Evolutionary conservation across 2,113 vertebrate species (phyloP).

Genomic region (Stictonetta naevosa): DNA sequence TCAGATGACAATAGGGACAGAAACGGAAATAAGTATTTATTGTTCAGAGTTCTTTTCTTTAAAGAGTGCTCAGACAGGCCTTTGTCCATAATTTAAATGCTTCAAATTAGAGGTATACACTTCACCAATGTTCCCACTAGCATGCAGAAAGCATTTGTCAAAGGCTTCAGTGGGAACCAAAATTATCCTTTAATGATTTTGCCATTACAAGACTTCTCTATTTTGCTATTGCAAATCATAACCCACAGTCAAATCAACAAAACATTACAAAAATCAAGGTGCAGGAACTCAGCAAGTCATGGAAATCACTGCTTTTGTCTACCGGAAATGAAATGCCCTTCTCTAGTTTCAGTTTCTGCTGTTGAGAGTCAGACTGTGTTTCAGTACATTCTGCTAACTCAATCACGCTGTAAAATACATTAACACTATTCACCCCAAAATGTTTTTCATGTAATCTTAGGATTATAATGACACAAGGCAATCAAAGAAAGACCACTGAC

Average conservation of each 20-base stretch:
- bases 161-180: not conserved
- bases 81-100: constrained; percentile 40
- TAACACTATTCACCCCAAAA: constrained; percentile 47
- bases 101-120: not conserved
- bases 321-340: constrained; percentile 41
- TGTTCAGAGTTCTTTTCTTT: constrained; percentile 33
- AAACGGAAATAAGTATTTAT: not conserved
- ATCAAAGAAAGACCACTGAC: constrained; percentile 11
- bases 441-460: not conserved
- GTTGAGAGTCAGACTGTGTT: not conserved
- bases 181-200: not conserved
- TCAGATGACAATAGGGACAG: not conserved
- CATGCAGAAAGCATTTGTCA: not conserved
- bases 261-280: not conserved
- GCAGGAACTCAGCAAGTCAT: constrained; percentile 1
- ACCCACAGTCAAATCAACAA: constrained; percentile 35
- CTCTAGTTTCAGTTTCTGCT: constrained; percentile 38
- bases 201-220: not conserved
- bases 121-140: not conserved
- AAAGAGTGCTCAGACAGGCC: constrained; percentile 6
- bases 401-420: constrained; percentile 75
- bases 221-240: constrained; percentile 29
- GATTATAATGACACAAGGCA: constrained; percentile 46
- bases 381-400: constrained; percentile 65
- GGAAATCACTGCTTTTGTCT: constrained; percentile 33